Conservation (phyloP, 2,113 vertebrate genomes). For the Corythornis vintsioides region DNA sequence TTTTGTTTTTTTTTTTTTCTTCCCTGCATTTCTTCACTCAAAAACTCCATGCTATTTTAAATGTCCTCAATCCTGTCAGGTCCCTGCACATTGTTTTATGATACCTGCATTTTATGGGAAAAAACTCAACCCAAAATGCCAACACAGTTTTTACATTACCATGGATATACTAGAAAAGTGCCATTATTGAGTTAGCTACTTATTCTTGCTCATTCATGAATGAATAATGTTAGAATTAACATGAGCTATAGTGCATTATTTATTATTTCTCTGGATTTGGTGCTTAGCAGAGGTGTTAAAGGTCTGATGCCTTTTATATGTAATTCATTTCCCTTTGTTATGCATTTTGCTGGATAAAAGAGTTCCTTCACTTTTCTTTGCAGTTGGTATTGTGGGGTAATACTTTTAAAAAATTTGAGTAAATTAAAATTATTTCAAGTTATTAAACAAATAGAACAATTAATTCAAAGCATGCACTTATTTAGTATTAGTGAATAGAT, state of each 20-base stretch:
- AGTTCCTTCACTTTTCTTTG: not conserved
- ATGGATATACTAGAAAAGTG: not conserved
- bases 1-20: no score
- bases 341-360: not conserved
- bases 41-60: not conserved
- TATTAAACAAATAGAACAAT: not conserved
- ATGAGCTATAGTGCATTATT: constrained; percentile 62
- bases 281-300: constrained; percentile 53
- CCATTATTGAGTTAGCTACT: constrained; percentile 32
- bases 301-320: constrained; percentile 19
- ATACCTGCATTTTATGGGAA: not conserved
- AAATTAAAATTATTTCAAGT: not conserved
- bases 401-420: not conserved
- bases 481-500: not conserved
- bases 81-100: not conserved
- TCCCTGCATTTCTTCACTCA: not conserved
- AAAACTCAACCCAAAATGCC: not conserved
- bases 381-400: not conserved
- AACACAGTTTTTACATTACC: constrained; percentile 50
- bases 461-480: not conserved
- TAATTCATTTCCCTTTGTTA: constrained; percentile 1
- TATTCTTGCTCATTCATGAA: constrained; percentile 52
- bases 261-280: constrained; percentile 53
- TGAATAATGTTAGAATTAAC: constrained; percentile 64
- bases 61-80: not conserved